Conservation (phyloP, 2,113 vertebrate species). For the Arvicanthis niloticus region DNA sequence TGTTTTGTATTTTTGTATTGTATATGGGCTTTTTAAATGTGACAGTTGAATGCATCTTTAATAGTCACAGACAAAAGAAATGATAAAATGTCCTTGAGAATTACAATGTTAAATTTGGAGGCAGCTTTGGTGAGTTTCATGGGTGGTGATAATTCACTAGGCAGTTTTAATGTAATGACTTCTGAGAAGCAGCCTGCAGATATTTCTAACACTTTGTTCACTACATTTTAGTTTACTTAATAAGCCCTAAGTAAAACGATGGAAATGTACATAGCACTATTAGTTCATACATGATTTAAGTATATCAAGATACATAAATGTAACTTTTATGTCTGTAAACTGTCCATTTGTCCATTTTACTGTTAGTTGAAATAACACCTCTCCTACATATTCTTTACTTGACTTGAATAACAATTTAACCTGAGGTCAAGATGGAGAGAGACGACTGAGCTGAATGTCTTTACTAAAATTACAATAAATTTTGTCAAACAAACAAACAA, state of each 20-base stretch:
- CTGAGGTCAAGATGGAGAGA: constrained; percentile 75
- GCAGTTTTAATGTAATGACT: constrained; percentile 55
- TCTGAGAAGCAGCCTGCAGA: constrained; percentile 72
- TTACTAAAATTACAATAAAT: constrained; percentile 84
- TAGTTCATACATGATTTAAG: constrained; percentile 77
- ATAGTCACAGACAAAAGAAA: constrained; percentile 84
- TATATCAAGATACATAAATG: constrained; percentile 78
- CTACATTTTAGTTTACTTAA: constrained; percentile 78
- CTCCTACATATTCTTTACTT: constrained; percentile 78
- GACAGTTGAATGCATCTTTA: constrained; percentile 85
- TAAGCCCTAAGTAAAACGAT: constrained; percentile 81
- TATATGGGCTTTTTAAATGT: constrained; percentile 85
- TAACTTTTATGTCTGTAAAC: constrained; percentile 74
- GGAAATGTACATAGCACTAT: constrained; percentile 78
- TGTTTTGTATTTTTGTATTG: constrained; percentile 88
- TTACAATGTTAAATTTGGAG: constrained; percentile 79
- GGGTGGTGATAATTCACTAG: constrained; percentile 67
- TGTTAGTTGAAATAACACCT: constrained; percentile 80
- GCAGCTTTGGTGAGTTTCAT: constrained; percentile 65
- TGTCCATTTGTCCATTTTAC: constrained; percentile 74
- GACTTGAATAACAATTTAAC: constrained; percentile 72
- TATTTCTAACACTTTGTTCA: constrained; percentile 74
- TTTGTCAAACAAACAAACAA: constrained; percentile 83
- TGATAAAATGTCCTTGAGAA: constrained; percentile 82
- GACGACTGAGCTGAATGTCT: constrained; percentile 83